A percentile compares a stretch with the other conserved stretches of the same genome.
Conservation (phyloP, 2,888 invertebrate species). For the Dynastes tityus region DNA sequence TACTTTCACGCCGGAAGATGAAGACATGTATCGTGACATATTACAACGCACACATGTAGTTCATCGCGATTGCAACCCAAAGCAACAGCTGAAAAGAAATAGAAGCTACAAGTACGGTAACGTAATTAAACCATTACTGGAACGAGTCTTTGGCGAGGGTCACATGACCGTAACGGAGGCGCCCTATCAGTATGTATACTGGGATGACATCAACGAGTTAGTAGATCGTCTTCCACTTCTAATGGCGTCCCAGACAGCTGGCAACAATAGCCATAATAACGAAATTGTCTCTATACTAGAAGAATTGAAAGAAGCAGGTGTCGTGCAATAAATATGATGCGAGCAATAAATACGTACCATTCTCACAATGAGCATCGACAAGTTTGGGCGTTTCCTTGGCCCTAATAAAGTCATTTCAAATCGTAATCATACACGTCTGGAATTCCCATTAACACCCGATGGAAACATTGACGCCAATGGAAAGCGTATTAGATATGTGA, state of each 20-base stretch:
- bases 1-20: slow-evolving; percentile 28
- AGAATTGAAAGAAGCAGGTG: slow-evolving; percentile 41
- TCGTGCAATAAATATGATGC: slow-evolving; percentile 28
- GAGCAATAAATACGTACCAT: neutral
- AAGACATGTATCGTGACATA: slow-evolving; percentile 48
- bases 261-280: slow-evolving; percentile 49
- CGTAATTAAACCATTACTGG: slow-evolving; percentile 45
- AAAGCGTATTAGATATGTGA: neutral
- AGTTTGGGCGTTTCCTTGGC: neutral
- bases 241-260: slow-evolving; percentile 42
- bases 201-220: slow-evolving; percentile 50
- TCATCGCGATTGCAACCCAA: slow-evolving; percentile 37
- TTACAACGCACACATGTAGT: slow-evolving; percentile 29
- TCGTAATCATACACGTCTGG: neutral
- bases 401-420: neutral
- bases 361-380: neutral
- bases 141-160: neutral
- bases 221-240: slow-evolving; percentile 16
- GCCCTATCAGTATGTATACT: slow-evolving; percentile 38
- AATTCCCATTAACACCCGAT: neutral
- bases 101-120: neutral
- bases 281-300: slow-evolving; percentile 51
- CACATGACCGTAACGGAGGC: slow-evolving; percentile 7
- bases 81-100: slow-evolving; percentile 38
- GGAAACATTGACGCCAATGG: neutral